Percentiles rank a stretch among this genome's conserved stretches.
phyloP scores from a whole-genome alignment of 2,113 vertebrate species.

The Thomomys bottae region DNA sequence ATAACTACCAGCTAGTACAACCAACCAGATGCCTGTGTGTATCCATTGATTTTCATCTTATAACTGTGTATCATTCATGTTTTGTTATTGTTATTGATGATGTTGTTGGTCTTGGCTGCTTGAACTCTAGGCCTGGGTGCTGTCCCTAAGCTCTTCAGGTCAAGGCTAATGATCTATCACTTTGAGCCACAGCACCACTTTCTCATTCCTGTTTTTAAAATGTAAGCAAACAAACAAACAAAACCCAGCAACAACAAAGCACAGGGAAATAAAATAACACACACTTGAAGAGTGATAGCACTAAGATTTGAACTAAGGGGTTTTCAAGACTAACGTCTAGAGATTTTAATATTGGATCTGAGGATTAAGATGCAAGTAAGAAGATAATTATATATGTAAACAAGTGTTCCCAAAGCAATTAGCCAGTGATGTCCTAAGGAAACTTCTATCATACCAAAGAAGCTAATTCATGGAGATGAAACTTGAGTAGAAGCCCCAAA shows the following conservation, averaged over 20 bases:
- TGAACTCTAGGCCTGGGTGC: too few species aligned
- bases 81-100: too few species aligned
- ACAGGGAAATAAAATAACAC: neutral
- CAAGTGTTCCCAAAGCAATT: neutral
- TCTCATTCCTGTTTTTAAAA: neutral
- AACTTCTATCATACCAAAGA: neutral
- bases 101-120: too few species aligned
- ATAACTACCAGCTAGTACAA: neutral
- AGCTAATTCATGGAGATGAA: neutral
- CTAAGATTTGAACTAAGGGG: neutral
- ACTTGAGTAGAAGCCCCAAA: neutral
- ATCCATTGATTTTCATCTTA: neutral
- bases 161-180: too few species aligned
- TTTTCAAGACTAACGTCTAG: neutral
- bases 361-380: neutral
- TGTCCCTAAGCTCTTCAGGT: too few species aligned
- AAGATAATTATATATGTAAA: neutral
- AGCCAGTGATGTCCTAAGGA: neutral
- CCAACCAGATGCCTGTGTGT: neutral
- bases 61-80: neutral
- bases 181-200: too few species aligned
- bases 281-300: neutral
- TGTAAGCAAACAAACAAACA: neutral
- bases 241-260: neutral
- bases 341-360: slow-evolving; percentile 2